These are phyloP conservation scores for Congeria kusceri DNA, from an alignment of 2,888 invertebrate genomes.

Conservation along the genomic window DNA sequence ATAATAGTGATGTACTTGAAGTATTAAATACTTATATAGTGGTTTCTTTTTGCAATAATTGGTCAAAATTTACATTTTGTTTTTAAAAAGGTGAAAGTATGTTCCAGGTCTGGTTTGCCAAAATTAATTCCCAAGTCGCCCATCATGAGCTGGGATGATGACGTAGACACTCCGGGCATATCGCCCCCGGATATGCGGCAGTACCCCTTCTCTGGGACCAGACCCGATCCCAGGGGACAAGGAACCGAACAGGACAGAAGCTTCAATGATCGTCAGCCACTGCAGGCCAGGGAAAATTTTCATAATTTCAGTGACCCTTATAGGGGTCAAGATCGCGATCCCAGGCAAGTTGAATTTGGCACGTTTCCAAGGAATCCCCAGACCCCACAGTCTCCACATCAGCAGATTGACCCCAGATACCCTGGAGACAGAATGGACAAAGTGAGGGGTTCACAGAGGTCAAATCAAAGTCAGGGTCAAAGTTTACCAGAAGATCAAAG, in stretches of 20 bases:
- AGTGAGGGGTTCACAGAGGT: conserved; percentile 49
- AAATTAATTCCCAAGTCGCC: conserved; percentile 73
- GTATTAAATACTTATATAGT: no score
- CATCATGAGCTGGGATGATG: conserved; percentile 71
- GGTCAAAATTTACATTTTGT: not conserved
- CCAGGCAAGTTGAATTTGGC: conserved; percentile 43
- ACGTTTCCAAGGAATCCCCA: conserved; percentile 46
- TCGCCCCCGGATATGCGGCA: conserved; percentile 59
- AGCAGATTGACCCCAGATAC: conserved; percentile 43
- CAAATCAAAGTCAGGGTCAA: conserved; percentile 40
- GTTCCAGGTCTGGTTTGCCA: conserved; percentile 44
- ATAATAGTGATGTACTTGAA: no score
- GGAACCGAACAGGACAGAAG: conserved; percentile 23
- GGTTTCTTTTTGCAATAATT: no score
- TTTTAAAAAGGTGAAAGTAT: not conserved
- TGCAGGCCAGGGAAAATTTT: conserved; percentile 50
- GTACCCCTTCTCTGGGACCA: conserved; percentile 44
- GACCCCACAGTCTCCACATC: conserved; percentile 34
- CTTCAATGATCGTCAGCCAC: conserved; percentile 46
- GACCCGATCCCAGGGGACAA: not conserved
- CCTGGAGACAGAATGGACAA: conserved; percentile 37
- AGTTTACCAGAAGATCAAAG: conserved; percentile 52
- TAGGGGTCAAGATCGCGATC: conserved; percentile 22
- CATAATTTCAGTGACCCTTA: conserved; percentile 40
- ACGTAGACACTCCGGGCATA: conserved; percentile 59